Base-by-base conservation (phyloP, 2,888 invertebrate species). In the Pristionchus entomophagus region DNA sequence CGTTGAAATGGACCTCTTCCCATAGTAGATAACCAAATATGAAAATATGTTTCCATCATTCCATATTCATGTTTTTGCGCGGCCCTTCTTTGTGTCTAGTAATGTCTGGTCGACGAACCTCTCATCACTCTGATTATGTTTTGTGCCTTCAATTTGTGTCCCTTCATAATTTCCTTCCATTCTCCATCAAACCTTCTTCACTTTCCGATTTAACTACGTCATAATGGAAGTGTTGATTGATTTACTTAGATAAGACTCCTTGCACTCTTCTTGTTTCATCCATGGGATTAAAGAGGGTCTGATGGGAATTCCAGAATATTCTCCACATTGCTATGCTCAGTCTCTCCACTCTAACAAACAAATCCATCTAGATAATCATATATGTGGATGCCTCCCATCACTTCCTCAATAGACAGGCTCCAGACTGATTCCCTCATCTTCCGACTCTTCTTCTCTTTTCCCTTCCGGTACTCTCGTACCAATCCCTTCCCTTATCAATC, bases 381-480 rank as follows among this genome's bases (percentile, higher is more conserved):
- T n/a, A n/a, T n/a, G n/a, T n/a, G n/a, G n/a, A n/a, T n/a, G n/a
- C n/a, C n/a, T n/a, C n/a, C n/a, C n/a, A n/a, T n/a, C n/a, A n/a
- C n/a, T n/a, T n/a, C n/a, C n/a, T n/a, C n/a, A n/a, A n/a, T n/a
- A n/a, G n/a, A n/a, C n/a, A n/a, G n/a, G n/a, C n/a, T n/a, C n/a
- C n/a, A n/a, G 32, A 29, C 32, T 3, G 62, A 62, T 65, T 19
- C n/a, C 35, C 22, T 69, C 62, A 35, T 56, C 56, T 69, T 38
- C 38, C 17, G 22, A 69, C 38, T 38, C 8, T 38, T 19, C 19
- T 35, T 38, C 69, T 38, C 35, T 19, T 14, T 38, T 22, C 22
- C 38, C 69, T 69, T 69, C 69, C 69, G 69, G 69, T 69, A 41
- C 38, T 62, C 38, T 69, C 38, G 38, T 69, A 69, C 62, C 62